phyloP scores from a whole-genome alignment of 2,888 invertebrate species.

The Morpho deidamia region DNA sequence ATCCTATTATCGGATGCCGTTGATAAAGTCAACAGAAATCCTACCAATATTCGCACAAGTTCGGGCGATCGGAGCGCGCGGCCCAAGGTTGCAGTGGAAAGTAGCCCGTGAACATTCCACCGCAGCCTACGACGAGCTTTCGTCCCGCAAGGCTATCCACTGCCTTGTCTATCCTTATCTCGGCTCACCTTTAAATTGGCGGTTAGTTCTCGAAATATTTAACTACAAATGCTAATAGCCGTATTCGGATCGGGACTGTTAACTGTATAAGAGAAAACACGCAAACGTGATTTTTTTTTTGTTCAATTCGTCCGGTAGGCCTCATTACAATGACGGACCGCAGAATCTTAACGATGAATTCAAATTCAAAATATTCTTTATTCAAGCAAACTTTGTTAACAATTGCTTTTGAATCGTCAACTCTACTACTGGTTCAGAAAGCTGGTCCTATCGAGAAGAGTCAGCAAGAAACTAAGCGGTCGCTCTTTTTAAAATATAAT shows the following conservation, averaged over 20 bases:
- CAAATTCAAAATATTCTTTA: too few relatives aligned
- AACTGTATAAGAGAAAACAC: not conserved
- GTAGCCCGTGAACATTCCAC: slow-evolving; percentile 58
- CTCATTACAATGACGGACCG: too few relatives aligned
- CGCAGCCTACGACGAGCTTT: slow-evolving; percentile 48
- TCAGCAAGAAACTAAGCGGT: too few relatives aligned
- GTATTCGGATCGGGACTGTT: not conserved
- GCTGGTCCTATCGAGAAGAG: too few relatives aligned
- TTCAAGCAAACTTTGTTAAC: too few relatives aligned
- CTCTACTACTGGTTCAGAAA: too few relatives aligned
- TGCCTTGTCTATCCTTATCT: slow-evolving; percentile 33
- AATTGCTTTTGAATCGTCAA: too few relatives aligned
- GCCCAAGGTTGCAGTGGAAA: slow-evolving; percentile 47
- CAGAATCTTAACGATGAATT: too few relatives aligned
- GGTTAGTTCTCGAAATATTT: slow-evolving; percentile 28
- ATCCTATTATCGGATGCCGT: slow-evolving; percentile 5
- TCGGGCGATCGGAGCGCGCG: slow-evolving; percentile 34
- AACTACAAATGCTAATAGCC: slow-evolving; percentile 15
- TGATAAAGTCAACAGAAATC: slow-evolving; percentile 1
- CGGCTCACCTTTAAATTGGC: slow-evolving; percentile 32
- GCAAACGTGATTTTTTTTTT: not conserved
- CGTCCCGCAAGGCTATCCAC: slow-evolving; percentile 57
- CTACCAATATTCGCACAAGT: slow-evolving; percentile 29
- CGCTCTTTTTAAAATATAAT: too few relatives aligned
- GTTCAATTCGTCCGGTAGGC: too few relatives aligned